Conservation (phyloP, 1,140 invertebrate species). For the Macrotrachela quadricornifera region DNA sequence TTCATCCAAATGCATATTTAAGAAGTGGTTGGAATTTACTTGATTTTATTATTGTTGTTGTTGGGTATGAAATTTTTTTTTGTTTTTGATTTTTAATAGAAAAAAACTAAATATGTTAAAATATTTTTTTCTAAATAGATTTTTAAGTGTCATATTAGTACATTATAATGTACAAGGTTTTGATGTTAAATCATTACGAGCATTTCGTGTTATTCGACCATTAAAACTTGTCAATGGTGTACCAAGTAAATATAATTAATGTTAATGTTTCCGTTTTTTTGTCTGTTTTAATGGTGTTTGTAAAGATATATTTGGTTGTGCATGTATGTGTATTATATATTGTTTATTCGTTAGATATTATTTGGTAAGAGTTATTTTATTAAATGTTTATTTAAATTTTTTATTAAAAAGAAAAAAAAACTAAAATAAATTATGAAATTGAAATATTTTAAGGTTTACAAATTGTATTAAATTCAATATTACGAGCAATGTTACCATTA, state of each 20-base stretch:
- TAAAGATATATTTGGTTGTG: too few relatives aligned
- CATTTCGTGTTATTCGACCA: slow-evolving; percentile 86
- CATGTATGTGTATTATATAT: too few relatives aligned
- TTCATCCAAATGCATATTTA: slow-evolving; percentile 85
- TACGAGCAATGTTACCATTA: slow-evolving; percentile 95
- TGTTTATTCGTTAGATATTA: too few relatives aligned
- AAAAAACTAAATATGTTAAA: too few relatives aligned
- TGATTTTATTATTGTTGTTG: slow-evolving; percentile 98
- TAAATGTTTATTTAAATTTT: too few relatives aligned
- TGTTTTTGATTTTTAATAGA: too few relatives aligned
- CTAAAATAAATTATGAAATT: neutral
- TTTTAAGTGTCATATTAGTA: too few relatives aligned
- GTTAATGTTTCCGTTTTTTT: neutral
- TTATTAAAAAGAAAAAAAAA: too few relatives aligned
- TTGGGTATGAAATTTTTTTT: slow-evolving; percentile 43
- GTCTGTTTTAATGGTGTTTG: too few relatives aligned
- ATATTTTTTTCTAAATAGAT: too few relatives aligned
- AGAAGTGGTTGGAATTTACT: slow-evolving; percentile 96
- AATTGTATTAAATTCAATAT: slow-evolving; percentile 95
- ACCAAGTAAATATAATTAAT: slow-evolving; percentile 55
- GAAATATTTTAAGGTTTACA: slow-evolving; percentile 65
- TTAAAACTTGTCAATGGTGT: slow-evolving; percentile 90
- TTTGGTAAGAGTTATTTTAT: too few relatives aligned
- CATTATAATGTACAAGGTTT: slow-evolving; percentile 35
- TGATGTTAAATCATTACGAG: slow-evolving; percentile 91